Conservation (phyloP, 2,888 invertebrate genomes). For the Erpobdella octoculata region DNA sequence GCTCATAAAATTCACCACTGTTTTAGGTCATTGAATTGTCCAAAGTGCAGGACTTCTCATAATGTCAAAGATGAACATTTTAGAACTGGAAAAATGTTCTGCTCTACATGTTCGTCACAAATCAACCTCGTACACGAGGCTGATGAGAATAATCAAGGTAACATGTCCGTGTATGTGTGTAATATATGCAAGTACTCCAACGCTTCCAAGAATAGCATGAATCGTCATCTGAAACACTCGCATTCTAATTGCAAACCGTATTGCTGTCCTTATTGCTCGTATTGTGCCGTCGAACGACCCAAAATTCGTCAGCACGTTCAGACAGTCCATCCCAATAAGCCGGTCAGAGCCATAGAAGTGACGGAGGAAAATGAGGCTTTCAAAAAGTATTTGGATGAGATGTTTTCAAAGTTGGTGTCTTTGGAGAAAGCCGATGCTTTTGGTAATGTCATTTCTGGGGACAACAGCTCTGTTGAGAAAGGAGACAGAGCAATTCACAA, state of each 20-base stretch:
- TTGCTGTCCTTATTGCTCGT: conserved; percentile 29
- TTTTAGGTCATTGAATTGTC: conserved; percentile 18
- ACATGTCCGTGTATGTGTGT: conserved; percentile 24
- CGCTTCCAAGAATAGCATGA: conserved; percentile 16
- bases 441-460: not conserved
- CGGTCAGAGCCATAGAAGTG: conserved; percentile 6
- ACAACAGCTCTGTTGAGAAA: too few relatives aligned
- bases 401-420: conserved; percentile 20
- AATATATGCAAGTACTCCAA: conserved; percentile 26
- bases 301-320: conserved; percentile 26
- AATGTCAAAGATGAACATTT: not conserved
- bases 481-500: too few relatives aligned
- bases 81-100: not conserved
- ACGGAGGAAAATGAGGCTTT: conserved; percentile 4
- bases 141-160: not conserved
- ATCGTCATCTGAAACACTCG: conserved; percentile 28
- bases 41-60: not conserved
- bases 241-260: conserved; percentile 29
- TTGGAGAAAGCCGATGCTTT: not conserved
- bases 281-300: conserved; percentile 20
- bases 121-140: not conserved
- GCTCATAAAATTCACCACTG: conserved; percentile 17
- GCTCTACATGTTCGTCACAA: not conserved
- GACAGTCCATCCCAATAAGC: conserved; percentile 15
- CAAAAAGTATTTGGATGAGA: not conserved